These are phyloP conservation scores for Lymantria dispar DNA, from an alignment of 2,888 invertebrate genomes.

Conservation along the genomic window DNA sequence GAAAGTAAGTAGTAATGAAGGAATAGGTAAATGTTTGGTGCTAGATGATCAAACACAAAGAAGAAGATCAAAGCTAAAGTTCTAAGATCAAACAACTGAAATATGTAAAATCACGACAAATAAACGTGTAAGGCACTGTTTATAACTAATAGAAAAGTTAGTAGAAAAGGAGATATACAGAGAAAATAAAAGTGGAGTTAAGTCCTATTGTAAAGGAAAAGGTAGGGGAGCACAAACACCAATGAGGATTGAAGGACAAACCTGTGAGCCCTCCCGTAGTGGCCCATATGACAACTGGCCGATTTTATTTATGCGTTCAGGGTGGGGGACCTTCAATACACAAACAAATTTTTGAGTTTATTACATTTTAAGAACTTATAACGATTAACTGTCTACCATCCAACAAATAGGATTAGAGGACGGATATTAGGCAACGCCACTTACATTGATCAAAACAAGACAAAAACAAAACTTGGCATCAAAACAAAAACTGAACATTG, in stretches of 20 bases:
- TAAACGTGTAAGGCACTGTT: conserved; percentile 34
- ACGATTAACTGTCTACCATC: conserved; percentile 57
- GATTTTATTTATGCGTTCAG: conserved; percentile 83
- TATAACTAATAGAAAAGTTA: conserved; percentile 43
- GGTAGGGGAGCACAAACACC: conserved; percentile 78
- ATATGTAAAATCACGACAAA: conserved; percentile 56
- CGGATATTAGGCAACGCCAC: conserved; percentile 49
- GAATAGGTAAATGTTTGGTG: conserved; percentile 54
- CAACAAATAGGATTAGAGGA: conserved; percentile 60
- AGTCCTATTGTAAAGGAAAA: conserved; percentile 57
- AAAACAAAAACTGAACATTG: conserved; percentile 43
- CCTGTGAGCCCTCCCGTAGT: conserved; percentile 86
- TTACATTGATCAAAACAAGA: conserved; percentile 41
- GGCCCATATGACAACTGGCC: conserved; percentile 86
- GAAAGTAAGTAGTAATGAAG: conserved; percentile 41
- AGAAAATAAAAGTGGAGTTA: conserved; percentile 46
- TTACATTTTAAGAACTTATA: conserved; percentile 51
- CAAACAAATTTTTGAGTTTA: conserved; percentile 78
- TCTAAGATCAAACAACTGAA: not conserved
- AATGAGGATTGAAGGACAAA: conserved; percentile 81
- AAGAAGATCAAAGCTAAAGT: not conserved
- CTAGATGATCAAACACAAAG: conserved; percentile 40
- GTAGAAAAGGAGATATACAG: conserved; percentile 47
- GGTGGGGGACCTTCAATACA: conserved; percentile 86
- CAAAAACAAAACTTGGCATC: conserved; percentile 41